Evolutionary conservation across 2,797 vertebrate species (phyloP), one percentile per base, ranked within the genome.

Genomic region (Agapornis canus): DNA sequence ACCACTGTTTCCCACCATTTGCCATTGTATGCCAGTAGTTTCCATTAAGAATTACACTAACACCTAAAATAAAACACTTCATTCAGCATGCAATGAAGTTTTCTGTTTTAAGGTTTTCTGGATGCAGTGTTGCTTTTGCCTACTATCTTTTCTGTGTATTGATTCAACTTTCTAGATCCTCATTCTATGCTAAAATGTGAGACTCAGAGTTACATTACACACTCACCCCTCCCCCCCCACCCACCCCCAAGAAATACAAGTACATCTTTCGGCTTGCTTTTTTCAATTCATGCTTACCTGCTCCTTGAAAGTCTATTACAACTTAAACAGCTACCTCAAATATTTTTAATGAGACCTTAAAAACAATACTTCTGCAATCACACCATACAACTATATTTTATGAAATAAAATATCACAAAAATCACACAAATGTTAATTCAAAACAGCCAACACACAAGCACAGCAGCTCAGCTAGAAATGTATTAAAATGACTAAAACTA

Each of bases 1-100:
- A 91, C 54, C 85, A 76, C 90, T 65, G 60, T 91, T 96, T 96
- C 94, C 89, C 95, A 94, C 66, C 70, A 37, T 42, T 90, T 91
- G 37, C 73, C 84, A 70, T 10, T 65, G 65, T 54, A 92, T 86
- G 37, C 19, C 83, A 37, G 6, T 2, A 73, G 68, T 88, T 93
- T 52, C 87, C 91, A 70, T 70, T 88, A 64, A 26, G 76, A 81
- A 79, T 39, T 49, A 56, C 32, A 94, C n/a, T 90, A 83, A 52
- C 23, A 45, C 27, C 27, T 91, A 71, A 82, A 95, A 72, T 39
- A 91, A 89, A 89, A 48, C 12, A 49, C 73, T 87, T 70, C 6
- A 65, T 82, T 79, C 76, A 89, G 69, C 48, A 82, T 15, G 22
- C 9, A 69, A 48, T 16, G 4, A 37, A 81, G 14, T 15, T 48